Evolutionary conservation across 2,888 invertebrate genomes (phyloP).

Genomic region (Dorcus hopei): DNA sequence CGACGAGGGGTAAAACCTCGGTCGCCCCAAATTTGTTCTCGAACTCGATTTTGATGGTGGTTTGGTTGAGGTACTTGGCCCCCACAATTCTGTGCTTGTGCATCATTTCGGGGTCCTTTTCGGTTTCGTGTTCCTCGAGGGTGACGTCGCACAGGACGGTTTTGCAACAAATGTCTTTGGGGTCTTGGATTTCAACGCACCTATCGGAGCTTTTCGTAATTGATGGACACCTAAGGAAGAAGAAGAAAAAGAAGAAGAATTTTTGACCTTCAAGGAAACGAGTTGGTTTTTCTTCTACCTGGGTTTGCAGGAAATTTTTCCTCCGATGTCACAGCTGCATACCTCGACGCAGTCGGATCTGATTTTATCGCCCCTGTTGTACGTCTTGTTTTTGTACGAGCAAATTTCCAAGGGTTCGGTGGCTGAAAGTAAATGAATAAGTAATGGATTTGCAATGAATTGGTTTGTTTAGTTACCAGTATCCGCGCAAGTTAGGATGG

Average conservation of each 20-base stretch:
- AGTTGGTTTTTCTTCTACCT: constrained; percentile 31
- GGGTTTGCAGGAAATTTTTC: constrained; percentile 51
- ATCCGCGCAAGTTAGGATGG: constrained; percentile 67
- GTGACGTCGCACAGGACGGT: constrained; percentile 84
- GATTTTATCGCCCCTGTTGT: constrained; percentile 69
- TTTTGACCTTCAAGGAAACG: too few relatives aligned
- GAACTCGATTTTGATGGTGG: constrained; percentile 47
- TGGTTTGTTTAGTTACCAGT: constrained; percentile 45
- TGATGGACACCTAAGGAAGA: constrained; percentile 56
- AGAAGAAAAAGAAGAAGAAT: background rate
- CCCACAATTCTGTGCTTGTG: constrained; percentile 36
- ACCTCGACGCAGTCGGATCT: constrained; percentile 77
- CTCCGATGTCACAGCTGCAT: constrained; percentile 73
- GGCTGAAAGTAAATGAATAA: constrained; percentile 32
- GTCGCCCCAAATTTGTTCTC: constrained; percentile 31
- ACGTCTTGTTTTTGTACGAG: constrained; percentile 66
- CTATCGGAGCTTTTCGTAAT: constrained; percentile 62
- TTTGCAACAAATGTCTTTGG: constrained; percentile 80
- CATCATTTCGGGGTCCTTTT: constrained; percentile 37
- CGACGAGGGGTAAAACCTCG: constrained; percentile 37
- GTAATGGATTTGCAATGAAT: background rate
- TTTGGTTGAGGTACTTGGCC: constrained; percentile 45
- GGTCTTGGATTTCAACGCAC: constrained; percentile 79
- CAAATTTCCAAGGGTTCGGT: constrained; percentile 56
- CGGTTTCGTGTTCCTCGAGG: constrained; percentile 68